These are phyloP conservation scores for Nectonema munidae DNA, from an alignment of 2,888 invertebrate species.

Conservation along the genomic window DNA sequence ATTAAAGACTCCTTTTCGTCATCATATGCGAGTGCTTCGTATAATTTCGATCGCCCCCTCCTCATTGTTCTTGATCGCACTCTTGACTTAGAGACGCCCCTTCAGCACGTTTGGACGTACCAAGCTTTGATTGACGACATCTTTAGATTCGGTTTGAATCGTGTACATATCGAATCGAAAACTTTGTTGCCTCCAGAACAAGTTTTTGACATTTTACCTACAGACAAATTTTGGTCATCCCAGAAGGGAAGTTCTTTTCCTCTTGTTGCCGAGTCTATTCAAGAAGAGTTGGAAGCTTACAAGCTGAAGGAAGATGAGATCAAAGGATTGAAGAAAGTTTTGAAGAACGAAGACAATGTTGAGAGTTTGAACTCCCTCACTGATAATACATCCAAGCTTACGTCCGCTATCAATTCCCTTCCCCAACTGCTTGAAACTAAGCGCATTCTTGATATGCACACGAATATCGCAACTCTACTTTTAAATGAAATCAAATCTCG, in stretches of 20 bases:
- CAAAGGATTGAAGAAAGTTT: slow-evolving; percentile 65
- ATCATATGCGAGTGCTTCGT: no score
- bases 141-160: slow-evolving; percentile 25
- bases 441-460: slow-evolving; percentile 85
- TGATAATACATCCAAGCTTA: slow-evolving; percentile 31
- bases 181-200: not conserved
- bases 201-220: slow-evolving; percentile 8
- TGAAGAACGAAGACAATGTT: slow-evolving; percentile 35
- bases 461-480: slow-evolving; percentile 55
- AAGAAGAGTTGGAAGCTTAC: slow-evolving; percentile 80
- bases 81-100: slow-evolving; percentile 73
- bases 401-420: slow-evolving; percentile 57
- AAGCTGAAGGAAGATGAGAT: slow-evolving; percentile 75
- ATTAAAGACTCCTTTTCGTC: no score
- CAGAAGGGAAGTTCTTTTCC: slow-evolving; percentile 49
- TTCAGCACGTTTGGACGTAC: slow-evolving; percentile 99
- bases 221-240: slow-evolving; percentile 61
- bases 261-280: slow-evolving; percentile 75
- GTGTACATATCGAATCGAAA: not conserved
- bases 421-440: slow-evolving; percentile 89
- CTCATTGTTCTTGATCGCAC: slow-evolving; percentile 68
- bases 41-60: no score
- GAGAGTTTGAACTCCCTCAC: slow-evolving; percentile 40
- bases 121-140: slow-evolving; percentile 90
- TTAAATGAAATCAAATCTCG: slow-evolving; percentile 33